A percentile compares a stretch with the other conserved stretches of the same genome.
Conservation (phyloP, 1,140 invertebrate species). For the Stenopsyche tienmushanensis region DNA sequence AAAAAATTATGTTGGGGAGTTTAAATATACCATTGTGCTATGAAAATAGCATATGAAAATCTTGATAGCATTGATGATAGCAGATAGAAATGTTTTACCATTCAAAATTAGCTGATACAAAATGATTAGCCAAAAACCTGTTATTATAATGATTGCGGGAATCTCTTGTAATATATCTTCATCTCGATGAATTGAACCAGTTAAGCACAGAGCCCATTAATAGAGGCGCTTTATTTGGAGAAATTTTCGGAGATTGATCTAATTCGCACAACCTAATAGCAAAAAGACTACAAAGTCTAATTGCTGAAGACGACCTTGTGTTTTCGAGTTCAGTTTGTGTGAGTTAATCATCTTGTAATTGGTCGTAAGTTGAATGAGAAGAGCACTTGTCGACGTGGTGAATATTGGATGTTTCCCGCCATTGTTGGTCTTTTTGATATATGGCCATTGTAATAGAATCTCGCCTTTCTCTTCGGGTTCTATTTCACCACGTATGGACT, state of each 20-base stretch:
- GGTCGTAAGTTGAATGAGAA: neutral
- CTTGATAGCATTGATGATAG: neutral
- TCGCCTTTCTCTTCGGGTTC: no score
- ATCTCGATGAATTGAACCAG: neutral
- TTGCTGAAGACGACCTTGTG: neutral
- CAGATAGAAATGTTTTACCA: neutral
- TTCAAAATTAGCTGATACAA: neutral
- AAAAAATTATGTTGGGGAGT: neutral
- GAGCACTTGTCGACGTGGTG: neutral
- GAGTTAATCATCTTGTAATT: neutral
- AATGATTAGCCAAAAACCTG: neutral
- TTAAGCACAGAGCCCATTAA: neutral
- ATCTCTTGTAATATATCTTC: neutral
- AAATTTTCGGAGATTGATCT: neutral
- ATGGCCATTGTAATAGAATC: neutral
- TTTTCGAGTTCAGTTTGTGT: no score
- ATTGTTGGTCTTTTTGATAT: neutral
- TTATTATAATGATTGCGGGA: neutral
- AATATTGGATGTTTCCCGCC: neutral
- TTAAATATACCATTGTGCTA: no score
- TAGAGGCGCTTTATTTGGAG: neutral
- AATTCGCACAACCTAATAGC: neutral
- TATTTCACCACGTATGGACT: no score
- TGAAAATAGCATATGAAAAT: no score
- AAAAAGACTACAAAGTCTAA: neutral